phyloP scores from a whole-genome alignment of 1,140 invertebrate genomes.

The Coboldia fuscipes region DNA sequence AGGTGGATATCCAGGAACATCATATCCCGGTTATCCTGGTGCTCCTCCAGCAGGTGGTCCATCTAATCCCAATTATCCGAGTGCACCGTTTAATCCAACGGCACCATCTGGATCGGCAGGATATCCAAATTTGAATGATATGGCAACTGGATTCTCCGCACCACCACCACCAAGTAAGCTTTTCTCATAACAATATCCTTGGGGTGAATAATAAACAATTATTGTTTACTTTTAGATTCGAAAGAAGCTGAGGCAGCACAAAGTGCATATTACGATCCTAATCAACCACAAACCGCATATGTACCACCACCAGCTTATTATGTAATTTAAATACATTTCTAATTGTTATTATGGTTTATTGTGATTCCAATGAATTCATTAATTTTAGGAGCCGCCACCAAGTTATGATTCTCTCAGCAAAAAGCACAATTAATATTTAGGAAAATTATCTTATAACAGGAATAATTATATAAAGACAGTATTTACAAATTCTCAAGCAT shows the following conservation, averaged over 20 bases:
- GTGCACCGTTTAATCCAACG: neutral
- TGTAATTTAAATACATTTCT: slow-evolving; percentile 29
- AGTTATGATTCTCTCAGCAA: slow-evolving; percentile 40
- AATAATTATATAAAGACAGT: no score
- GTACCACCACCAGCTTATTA: slow-evolving; percentile 67
- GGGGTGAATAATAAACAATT: neutral
- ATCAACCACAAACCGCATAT: slow-evolving; percentile 59
- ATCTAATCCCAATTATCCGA: neutral
- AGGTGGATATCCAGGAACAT: slow-evolving; percentile 2
- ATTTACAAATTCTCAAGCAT: no score
- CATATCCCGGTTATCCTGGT: slow-evolving; percentile 13
- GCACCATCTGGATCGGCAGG: neutral
- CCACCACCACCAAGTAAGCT: slow-evolving; percentile 2
- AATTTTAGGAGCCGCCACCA: slow-evolving; percentile 45
- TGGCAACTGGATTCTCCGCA: neutral
- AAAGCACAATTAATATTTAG: slow-evolving; percentile 32
- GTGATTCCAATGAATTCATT: neutral
- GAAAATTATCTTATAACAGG: no score
- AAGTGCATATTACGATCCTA: slow-evolving; percentile 71
- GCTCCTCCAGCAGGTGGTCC: neutral
- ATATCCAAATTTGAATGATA: neutral
- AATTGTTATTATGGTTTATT: neutral
- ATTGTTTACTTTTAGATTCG: slow-evolving; percentile 32
- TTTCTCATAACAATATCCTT: neutral
- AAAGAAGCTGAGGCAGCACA: slow-evolving; percentile 73